Conservation (phyloP, 2,888 invertebrate species). For the Stomorhina lunata region DNA sequence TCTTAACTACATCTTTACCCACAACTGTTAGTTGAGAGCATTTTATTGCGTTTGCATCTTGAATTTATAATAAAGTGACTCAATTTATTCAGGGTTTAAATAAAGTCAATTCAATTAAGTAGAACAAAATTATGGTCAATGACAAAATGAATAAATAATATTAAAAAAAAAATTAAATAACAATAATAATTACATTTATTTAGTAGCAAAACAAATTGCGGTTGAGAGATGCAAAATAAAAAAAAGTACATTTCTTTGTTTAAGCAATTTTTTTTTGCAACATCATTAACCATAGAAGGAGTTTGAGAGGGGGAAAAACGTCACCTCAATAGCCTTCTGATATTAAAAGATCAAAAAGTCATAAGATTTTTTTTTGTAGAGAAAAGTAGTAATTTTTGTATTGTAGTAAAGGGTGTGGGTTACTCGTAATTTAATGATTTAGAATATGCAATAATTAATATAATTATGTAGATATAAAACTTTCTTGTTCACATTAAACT, state of each 20-base stretch:
- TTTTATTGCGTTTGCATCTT: conserved; percentile 23
- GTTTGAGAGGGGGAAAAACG: neutral
- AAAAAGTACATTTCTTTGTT: neutral
- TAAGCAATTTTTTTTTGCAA: neutral
- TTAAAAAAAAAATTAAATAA: neutral
- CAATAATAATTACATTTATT: conserved; percentile 3
- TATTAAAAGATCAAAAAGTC: neutral
- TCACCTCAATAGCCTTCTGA: neutral
- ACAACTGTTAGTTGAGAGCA: neutral
- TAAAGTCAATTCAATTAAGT: conserved; percentile 56
- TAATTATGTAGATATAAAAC: too few relatives aligned
- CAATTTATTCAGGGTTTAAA: conserved; percentile 52
- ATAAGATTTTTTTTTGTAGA: too few relatives aligned
- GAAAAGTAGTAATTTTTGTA: too few relatives aligned
- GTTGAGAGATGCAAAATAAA: conserved; percentile 3
- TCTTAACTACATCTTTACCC: neutral
- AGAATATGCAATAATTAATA: too few relatives aligned
- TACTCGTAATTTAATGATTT: too few relatives aligned
- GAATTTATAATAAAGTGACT: conserved; percentile 43
- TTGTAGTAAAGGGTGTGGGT: too few relatives aligned
- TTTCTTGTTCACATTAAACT: too few relatives aligned
- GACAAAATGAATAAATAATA: conserved; percentile 4
- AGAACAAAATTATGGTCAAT: conserved; percentile 52
- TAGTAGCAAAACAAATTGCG: conserved; percentile 17
- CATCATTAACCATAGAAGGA: neutral